Evolutionary conservation across 2,888 invertebrate species (phyloP), one percentile per base, ranked within the genome.

Genomic region (Polyommatus iphigenia): DNA sequence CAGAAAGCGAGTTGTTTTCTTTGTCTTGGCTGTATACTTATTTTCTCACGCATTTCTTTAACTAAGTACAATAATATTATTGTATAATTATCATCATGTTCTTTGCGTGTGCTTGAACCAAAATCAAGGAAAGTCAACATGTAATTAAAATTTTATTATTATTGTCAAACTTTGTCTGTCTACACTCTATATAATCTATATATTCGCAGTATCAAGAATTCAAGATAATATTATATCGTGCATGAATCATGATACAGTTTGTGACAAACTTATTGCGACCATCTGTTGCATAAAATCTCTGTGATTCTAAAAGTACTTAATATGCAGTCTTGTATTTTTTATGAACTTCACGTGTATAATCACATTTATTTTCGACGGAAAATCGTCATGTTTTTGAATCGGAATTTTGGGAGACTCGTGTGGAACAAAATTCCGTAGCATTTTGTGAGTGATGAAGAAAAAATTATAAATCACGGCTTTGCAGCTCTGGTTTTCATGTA

Each of bases 271-370:
- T 29, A 67, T 67, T 24, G 67, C 15, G 29, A 29, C 29, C 29
- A 29, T 67, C 20, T 67, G 67, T 67, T 67, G 67, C 67, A 29
- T 29, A 67, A 29, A 67, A 67, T 67, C 67, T 67, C 67, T 67
- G 29, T 6, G 67, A 67, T 67, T 29, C 24, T 67, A 67, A 67
- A 67, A 67, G 29, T 67, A 67, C 29, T 67, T 29, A 29, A n/a
- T n/a, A n/a, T 67, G 15, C 29, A 29, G 29, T 67, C 67, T 67
- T 67, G 6, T 67, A 67, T 15, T 67, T 67, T 29, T 67, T 67
- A 67, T 15, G 67, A 18, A 13, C 29, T 67, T 67, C 13, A 6
- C 3, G 4, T 29, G 67, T 67, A 15, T 29, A 29, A 29, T 15
- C 15, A 29, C 67, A 15, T 29, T 67, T 15, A 67, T 67, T 67